Evolutionary conservation across 2,113 vertebrate species (phyloP).

Genomic region (Sciurus niger): DNA sequence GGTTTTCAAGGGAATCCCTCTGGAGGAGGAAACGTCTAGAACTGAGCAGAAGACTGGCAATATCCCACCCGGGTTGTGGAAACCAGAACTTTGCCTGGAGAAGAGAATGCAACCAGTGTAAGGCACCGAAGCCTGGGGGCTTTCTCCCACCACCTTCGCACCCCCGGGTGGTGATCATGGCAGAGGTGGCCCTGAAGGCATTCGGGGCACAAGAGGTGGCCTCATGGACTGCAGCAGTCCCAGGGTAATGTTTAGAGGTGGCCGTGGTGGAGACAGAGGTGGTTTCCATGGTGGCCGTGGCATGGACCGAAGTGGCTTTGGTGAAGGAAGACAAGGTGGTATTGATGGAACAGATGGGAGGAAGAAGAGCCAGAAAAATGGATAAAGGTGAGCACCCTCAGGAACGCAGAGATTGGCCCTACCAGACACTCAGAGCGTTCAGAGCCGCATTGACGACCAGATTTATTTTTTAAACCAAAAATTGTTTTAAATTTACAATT

Average conservation of each 20-base stretch:
- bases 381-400: constrained; percentile 94
- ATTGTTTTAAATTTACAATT: constrained; percentile 97
- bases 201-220: constrained; percentile 94
- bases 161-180: constrained; percentile 94
- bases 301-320: constrained; percentile 95
- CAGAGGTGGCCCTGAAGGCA: constrained; percentile 95
- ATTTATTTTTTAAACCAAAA: constrained; percentile 95
- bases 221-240: constrained; percentile 96
- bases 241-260: constrained; percentile 90
- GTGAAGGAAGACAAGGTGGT: constrained; percentile 91
- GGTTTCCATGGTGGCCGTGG: constrained; percentile 96
- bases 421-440: constrained; percentile 86
- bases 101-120: constrained; percentile 99
- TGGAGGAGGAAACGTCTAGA: constrained; percentile 96
- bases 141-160: constrained; percentile 95
- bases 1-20: constrained; percentile 93
- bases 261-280: constrained; percentile 91
- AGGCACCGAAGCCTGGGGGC: constrained; percentile 98
- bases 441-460: constrained; percentile 92
- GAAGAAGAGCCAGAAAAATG: constrained; percentile 90
- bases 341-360: constrained; percentile 91
- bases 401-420: constrained; percentile 95
- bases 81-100: constrained; percentile 99
- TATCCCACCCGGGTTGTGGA: constrained; percentile 97
- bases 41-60: constrained; percentile 98